Conservation (phyloP, 1,140 invertebrate species). For the Brachystomella parvula region DNA sequence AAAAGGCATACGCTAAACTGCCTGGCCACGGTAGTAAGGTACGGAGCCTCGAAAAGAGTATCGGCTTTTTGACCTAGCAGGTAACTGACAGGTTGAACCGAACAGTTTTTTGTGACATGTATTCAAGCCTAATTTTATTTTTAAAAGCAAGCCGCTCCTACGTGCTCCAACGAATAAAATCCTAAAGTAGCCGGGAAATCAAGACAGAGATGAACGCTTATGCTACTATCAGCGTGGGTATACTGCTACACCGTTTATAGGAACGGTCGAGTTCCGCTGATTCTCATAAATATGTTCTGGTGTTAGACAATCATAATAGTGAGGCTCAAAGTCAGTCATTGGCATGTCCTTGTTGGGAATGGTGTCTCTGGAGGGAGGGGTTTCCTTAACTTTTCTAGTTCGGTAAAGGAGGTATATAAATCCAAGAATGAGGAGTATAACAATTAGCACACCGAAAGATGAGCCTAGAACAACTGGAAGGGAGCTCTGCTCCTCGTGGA, state of each 20-base stretch:
- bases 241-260: constrained; percentile 34
- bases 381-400: constrained; percentile 12
- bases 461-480: constrained; percentile 44
- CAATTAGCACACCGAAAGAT: constrained; percentile 42
- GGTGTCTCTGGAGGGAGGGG: background rate
- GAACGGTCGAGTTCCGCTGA: constrained; percentile 25
- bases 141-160: too few species aligned
- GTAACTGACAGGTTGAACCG: too few species aligned
- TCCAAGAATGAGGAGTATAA: constrained; percentile 41
- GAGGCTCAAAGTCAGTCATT: constrained; percentile 28
- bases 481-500: constrained; percentile 18
- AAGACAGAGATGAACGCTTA: too few species aligned
- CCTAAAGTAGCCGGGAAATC: too few species aligned
- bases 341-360: constrained; percentile 26
- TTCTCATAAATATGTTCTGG: constrained; percentile 36
- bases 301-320: constrained; percentile 35
- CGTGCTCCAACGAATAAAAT: too few species aligned
- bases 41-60: too few species aligned
- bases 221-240: too few species aligned
- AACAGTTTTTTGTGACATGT: too few species aligned
- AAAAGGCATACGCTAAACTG: too few species aligned
- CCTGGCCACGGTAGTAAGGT: too few species aligned
- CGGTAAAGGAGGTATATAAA: constrained; percentile 26
- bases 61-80: too few species aligned
- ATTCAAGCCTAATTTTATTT: too few species aligned